Percentiles rank a stretch among this genome's conserved stretches.
Evolutionary conservation across 2,888 invertebrate genomes (phyloP).

Genomic region (Amblyjoppa proteus): DNA sequence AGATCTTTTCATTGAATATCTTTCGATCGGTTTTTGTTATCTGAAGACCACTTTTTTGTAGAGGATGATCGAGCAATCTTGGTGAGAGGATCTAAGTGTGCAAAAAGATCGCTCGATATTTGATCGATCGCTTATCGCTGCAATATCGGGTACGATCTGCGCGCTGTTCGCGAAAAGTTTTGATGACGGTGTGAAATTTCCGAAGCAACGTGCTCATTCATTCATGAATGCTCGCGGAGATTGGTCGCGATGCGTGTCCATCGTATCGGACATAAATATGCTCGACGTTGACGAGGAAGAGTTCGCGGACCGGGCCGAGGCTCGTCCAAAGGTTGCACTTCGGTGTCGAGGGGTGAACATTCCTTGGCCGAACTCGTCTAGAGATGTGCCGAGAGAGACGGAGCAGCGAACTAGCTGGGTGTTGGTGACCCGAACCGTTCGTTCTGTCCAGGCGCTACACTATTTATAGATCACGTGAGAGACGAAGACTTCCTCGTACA

Average conservation of each 20-base stretch:
- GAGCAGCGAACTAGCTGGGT: slow-evolving; percentile 48
- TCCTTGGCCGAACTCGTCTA: slow-evolving; percentile 75
- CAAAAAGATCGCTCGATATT: too few species aligned
- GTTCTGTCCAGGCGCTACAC: slow-evolving; percentile 66
- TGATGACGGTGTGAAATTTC: too few species aligned
- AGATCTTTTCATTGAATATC: too few species aligned
- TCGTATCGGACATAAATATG: slow-evolving; percentile 42
- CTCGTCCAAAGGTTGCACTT: slow-evolving; percentile 33
- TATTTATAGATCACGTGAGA: slow-evolving; percentile 65
- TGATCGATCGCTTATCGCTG: too few species aligned
- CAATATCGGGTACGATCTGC: too few species aligned
- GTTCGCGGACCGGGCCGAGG: slow-evolving; percentile 12
- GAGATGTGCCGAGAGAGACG: slow-evolving; percentile 41
- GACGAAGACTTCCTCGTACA: slow-evolving; percentile 50
- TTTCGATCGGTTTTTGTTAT: too few species aligned
- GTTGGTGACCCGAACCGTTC: slow-evolving; percentile 68
- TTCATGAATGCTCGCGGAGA: slow-evolving; percentile 28
- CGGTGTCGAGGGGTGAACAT: slow-evolving; percentile 75
- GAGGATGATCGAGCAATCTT: too few species aligned
- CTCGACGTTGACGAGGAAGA: slow-evolving; percentile 37
- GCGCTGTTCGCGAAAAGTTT: too few species aligned
- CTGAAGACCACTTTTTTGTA: too few species aligned
- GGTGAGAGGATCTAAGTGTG: too few species aligned
- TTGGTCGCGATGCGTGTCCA: neutral
- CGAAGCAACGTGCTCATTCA: neutral